These are phyloP conservation scores for Drosophila gunungcola DNA, from an alignment of 1,140 invertebrate genomes.

Conservation along the genomic window DNA sequence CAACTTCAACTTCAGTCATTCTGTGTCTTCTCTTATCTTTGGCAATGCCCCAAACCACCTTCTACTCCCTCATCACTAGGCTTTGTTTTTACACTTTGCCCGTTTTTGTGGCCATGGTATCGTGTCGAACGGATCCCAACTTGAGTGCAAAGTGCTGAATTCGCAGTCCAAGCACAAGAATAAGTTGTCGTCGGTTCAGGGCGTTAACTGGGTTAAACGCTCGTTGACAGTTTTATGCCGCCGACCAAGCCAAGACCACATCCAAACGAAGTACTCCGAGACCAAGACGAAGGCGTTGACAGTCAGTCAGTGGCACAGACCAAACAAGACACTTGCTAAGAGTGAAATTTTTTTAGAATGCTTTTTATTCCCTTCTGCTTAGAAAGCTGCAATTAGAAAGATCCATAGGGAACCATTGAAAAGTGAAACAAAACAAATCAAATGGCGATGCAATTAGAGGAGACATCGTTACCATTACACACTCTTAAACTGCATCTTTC, in stretches of 20 bases:
- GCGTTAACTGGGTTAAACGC: conserved; percentile 80
- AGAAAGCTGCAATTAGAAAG: conserved; percentile 70
- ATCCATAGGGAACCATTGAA: conserved; percentile 37
- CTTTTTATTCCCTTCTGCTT: conserved; percentile 62
- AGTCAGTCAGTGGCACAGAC: conserved; percentile 77
- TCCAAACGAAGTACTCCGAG: conserved; percentile 22
- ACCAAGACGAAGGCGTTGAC: conserved; percentile 49
- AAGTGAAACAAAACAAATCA: conserved; percentile 74
- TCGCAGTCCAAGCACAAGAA: conserved; percentile 7
- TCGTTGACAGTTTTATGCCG: conserved; percentile 79
- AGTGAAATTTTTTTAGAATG: conserved; percentile 77
- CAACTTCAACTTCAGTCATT: conserved; percentile 45
- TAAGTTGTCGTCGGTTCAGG: conserved; percentile 59
- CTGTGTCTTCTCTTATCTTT: conserved; percentile 56
- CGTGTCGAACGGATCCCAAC: conserved; percentile 63
- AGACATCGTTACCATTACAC: conserved; percentile 47
- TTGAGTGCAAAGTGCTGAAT: conserved; percentile 21
- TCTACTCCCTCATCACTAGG: conserved; percentile 2
- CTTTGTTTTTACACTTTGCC: conserved; percentile 76
- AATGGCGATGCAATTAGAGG: conserved; percentile 50
- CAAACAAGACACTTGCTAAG: conserved; percentile 80
- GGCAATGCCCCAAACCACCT: conserved; percentile 13
- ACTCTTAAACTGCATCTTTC: conserved; percentile 50
- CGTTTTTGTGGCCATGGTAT: conserved; percentile 45
- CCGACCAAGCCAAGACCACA: conserved; percentile 34